Conservation (phyloP, 92 coral and sea anemone species). For the Galaxea fascicularis region DNA sequence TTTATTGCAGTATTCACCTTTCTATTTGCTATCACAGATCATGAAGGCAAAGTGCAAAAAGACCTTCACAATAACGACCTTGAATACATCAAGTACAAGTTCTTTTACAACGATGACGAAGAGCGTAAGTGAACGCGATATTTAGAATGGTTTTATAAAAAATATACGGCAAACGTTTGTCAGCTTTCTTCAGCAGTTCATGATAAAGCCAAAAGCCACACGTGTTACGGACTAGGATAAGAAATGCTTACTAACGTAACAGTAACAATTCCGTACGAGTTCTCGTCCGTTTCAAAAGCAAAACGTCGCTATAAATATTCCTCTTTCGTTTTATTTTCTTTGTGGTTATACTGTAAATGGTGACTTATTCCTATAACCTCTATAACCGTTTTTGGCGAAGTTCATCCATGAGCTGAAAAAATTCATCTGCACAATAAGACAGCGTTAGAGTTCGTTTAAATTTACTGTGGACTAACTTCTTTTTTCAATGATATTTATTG, state of each 20-base stretch:
- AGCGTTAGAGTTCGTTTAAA: neutral
- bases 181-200: too few species aligned
- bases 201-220: too few species aligned
- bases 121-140: conserved; percentile 61
- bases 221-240: too few species aligned
- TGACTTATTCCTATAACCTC: neutral
- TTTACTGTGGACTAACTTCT: neutral
- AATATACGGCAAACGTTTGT: too few species aligned
- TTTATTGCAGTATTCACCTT: too few species aligned
- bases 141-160: neutral
- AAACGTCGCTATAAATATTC: too few species aligned
- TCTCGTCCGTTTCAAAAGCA: too few species aligned
- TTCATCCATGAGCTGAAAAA: neutral
- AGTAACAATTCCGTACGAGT: too few species aligned
- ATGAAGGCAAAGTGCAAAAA: conserved; percentile 76
- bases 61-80: conserved; percentile 88
- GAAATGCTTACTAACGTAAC: too few species aligned
- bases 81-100: conserved; percentile 83
- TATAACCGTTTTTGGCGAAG: neutral
- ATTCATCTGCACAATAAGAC: too few species aligned
- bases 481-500: neutral
- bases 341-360: too few species aligned
- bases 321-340: too few species aligned
- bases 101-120: conserved; percentile 77
- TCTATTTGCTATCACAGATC: conserved; percentile 42